Conservation (phyloP, 2,113 vertebrate genomes). For the Colius striatus region DNA sequence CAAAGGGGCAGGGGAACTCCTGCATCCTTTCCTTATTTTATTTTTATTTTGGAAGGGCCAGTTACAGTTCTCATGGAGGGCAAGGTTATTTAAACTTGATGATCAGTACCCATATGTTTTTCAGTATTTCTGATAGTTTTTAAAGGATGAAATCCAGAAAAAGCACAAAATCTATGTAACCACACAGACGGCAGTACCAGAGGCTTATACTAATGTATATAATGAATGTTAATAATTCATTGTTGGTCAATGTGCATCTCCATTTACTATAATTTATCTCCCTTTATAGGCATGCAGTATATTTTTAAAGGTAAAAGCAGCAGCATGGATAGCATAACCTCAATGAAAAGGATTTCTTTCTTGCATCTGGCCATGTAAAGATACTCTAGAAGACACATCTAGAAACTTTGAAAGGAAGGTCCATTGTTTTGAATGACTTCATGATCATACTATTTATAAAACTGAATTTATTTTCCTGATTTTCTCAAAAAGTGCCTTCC, state of each 20-base stretch:
- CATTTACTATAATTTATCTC: background rate
- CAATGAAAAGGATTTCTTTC: background rate
- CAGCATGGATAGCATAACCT: background rate
- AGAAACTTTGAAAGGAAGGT: constrained; percentile 63
- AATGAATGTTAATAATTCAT: constrained; percentile 4
- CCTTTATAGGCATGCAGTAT: background rate
- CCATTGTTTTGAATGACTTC: constrained; percentile 73
- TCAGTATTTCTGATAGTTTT: background rate
- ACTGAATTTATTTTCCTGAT: constrained; percentile 74
- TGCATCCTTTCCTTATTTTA: constrained; percentile 31
- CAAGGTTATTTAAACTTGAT: constrained; percentile 12
- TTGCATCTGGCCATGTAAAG: background rate
- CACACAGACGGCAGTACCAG: background rate
- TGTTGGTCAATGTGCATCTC: constrained; percentile 16
- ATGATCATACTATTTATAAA: constrained; percentile 74
- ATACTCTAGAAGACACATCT: constrained; percentile 5
- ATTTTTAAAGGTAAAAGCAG: constrained; percentile 7
- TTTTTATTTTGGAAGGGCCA: background rate
- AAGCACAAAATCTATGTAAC: background rate
- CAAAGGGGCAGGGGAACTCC: background rate
- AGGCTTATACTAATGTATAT: background rate
- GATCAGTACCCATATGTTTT: background rate
- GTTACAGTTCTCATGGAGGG: background rate
- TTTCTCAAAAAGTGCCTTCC: constrained; percentile 84
- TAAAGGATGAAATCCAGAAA: constrained; percentile 23